Conservation (phyloP, 2,797 vertebrate species). For the Peromyscus attwateri region DNA sequence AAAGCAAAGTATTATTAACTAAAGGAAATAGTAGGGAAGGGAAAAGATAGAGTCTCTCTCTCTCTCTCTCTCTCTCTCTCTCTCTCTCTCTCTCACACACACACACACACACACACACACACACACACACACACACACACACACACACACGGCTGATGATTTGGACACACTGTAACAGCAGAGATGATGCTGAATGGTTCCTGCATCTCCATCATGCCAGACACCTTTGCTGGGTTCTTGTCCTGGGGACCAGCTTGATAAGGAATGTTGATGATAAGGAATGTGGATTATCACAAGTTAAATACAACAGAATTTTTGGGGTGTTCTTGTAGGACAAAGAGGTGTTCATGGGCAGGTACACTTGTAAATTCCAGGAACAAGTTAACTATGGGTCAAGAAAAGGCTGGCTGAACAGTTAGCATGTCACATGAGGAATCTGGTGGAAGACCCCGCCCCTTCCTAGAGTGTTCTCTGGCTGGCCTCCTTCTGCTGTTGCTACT, state of each 20-base stretch:
- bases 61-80: no score
- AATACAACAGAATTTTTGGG: not conserved
- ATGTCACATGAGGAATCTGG: not conserved
- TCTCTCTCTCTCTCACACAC: no score
- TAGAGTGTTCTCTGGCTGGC: fast-evolving
- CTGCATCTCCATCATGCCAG: fast-evolving
- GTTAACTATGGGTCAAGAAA: not conserved
- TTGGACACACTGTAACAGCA: no score
- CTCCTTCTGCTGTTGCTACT: not conserved
- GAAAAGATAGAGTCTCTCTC: not conserved
- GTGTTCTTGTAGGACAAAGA: not conserved
- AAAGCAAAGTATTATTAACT: not conserved
- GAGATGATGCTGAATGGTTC: fast-evolving
- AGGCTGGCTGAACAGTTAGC: no score
- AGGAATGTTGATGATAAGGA: not conserved
- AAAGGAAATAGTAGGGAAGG: not conserved
- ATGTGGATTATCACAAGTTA: not conserved
- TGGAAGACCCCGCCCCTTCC: fast-evolving
- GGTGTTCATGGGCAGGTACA: not conserved
- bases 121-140: not conserved
- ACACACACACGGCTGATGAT: not conserved
- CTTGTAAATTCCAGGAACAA: not conserved
- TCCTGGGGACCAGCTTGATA: not conserved
- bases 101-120: not conserved
- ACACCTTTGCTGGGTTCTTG: fast-evolving